These are phyloP conservation scores for Delphinus delphis DNA, from an alignment of 2,113 vertebrate species.

Conservation along the genomic window DNA sequence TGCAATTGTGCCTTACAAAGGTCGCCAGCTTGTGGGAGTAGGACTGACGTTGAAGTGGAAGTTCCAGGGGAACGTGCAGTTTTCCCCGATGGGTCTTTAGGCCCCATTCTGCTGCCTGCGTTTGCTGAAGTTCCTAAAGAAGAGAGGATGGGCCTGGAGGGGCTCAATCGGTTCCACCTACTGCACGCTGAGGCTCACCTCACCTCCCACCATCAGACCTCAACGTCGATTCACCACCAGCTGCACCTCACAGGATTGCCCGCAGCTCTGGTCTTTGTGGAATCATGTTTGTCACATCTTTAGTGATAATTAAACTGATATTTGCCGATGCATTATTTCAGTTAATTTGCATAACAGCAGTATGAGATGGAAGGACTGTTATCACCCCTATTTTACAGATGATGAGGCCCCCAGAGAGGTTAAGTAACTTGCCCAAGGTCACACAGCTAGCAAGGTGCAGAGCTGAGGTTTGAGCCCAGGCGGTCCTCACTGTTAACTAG, in stretches of 20 bases:
- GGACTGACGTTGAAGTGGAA: not conserved
- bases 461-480: not conserved
- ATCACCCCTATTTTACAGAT: not conserved
- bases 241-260: rapidly evolving
- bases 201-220: rapidly evolving
- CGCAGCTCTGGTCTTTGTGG: not conserved
- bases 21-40: not conserved
- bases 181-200: rapidly evolving
- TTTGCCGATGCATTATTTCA: not conserved
- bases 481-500: rapidly evolving
- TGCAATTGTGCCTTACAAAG: not conserved
- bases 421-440: not conserved
- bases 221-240: rapidly evolving
- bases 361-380: not conserved
- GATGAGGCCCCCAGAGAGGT: not conserved
- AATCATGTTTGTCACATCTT: rapidly evolving
- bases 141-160: not conserved
- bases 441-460: not conserved
- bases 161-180: not conserved
- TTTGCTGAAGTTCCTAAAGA: not conserved
- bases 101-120: no score
- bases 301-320: not conserved
- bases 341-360: no score
- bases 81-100: not conserved
- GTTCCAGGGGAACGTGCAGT: not conserved